Base-by-base conservation (phyloP, 2,113 vertebrate species). In the Aptenodytes patagonicus region DNA sequence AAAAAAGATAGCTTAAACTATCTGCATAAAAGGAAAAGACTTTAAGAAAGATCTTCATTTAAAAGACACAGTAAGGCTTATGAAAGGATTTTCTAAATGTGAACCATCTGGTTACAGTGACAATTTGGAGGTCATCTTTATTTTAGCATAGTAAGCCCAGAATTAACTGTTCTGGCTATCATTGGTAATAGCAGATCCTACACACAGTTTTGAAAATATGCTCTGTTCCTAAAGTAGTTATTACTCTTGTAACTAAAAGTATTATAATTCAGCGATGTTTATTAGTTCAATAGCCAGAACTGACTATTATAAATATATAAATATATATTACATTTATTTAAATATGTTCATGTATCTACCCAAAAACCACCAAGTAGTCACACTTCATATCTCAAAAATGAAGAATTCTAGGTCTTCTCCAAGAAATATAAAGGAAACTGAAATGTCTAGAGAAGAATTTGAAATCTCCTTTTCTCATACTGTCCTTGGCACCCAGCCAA, bases 31-130 rank as follows among this genome's bases (percentile, higher is more conserved):
- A 83, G 20, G 19, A 92, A 77, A 88, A 83, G 11, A 17, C 26
- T 90, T 76, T 42, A 44, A 80, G 47, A 83, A 86, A 54, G 20
- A 26, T 70, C 42, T 81, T 81, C 3, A 90, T 90, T 94, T 95
- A 40, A 94, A 94, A 86, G 49, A 52, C 21, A 57, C 16, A 61
- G 19, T 83, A 93, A 90, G 72, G 19, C 22, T 85, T 95, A 72
- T 77, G 58, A 62, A 92, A 88, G 73, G 42, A 69, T 64, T 92
- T 95, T 86, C 55, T 88, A 86, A 91, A 95, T 86, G 21, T 38
- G 83, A 95, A 88, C 83, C 83, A 92, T 90, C 90, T 97, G 83
- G 58, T 83, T 88, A 88, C 70, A 62, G 55, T 58, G 68, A 88
- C 13, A 83, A 68, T 92, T 88, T 58, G 42, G 17, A 94, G 15